Evolutionary conservation across 2,888 invertebrate species (phyloP), one percentile per base, ranked within the genome.

Genomic region (Keiferia lycopersicella): DNA sequence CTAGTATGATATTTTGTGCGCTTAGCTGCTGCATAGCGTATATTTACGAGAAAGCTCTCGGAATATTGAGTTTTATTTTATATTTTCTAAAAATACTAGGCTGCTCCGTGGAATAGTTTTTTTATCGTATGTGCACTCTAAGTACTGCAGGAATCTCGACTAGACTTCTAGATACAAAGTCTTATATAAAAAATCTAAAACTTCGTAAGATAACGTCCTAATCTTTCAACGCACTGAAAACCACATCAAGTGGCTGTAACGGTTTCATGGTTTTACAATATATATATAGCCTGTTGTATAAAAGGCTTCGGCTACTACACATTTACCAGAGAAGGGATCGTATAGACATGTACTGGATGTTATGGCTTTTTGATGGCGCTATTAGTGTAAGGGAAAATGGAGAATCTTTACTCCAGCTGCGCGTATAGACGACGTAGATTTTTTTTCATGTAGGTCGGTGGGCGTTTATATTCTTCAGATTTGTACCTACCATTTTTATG

Each of bases 351-450:
- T 64, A 62, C 45, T 57, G 45, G 51, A 62, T 30, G 20, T 65
- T 65, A 65, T 63, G 62, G 65, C 39, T 62, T 65, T 65, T 62
- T 65, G 45, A 65, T 63, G 62, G 60, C 62, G 39, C 61, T 57
- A 62, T 62, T 62, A 61, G 60, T 64, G 60, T 22, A 41, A 39
- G 60, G 51, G 38, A 60, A 50, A 61, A 53, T 41, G 51, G 62
- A 39, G 53, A 62, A 53, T 62, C 51, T 62, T 53, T 51, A 61
- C 51, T 50, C 45, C 60, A 59, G 39, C 16, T 59, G 58, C 22
- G 51, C 51, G 20, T 53, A 53, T 53, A 22, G 1, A 22, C 12
- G 51, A 22, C 20, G 51, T 7, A 2, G 7, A 22, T 53, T 22
- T 53, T 22, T 53, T 53, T 45, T 16, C 45, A 4, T n/a, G 45